Evolutionary conservation across 2,888 invertebrate species (phyloP).

Genomic region (Leucozona laternaria): DNA sequence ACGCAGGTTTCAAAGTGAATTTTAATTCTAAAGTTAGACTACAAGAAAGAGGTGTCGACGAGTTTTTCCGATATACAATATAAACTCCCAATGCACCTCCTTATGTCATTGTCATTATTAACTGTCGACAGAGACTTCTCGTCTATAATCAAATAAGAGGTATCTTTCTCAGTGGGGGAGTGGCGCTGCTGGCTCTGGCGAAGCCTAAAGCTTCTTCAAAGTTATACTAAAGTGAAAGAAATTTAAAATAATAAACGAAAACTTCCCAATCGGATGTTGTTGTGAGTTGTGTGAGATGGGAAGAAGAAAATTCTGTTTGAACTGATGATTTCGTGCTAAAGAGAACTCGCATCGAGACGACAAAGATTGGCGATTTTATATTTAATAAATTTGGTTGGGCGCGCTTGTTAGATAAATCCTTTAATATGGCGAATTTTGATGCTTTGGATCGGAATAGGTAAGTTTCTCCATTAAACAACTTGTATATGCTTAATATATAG

Average conservation of each 20-base stretch:
- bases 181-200: not conserved
- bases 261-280: not conserved
- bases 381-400: not conserved
- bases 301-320: not conserved
- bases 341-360: not conserved
- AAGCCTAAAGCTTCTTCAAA: not conserved
- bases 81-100: not conserved
- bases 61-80: not conserved
- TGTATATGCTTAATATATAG: not conserved
- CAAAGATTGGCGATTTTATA: not conserved
- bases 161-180: constrained; percentile 28
- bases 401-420: not conserved
- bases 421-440: constrained; percentile 82
- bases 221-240: not conserved
- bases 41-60: constrained; percentile 1
- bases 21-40: not conserved
- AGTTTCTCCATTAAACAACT: constrained; percentile 33
- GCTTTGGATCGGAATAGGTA: constrained; percentile 82
- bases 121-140: constrained; percentile 6
- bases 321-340: not conserved
- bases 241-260: not conserved
- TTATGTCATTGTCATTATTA: constrained; percentile 10
- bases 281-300: not conserved
- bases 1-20: not conserved
- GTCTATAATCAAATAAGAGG: not conserved